These are phyloP conservation scores for Anarrhichthys ocellatus DNA, from an alignment of 2,113 vertebrate genomes.

Conservation along the genomic window DNA sequence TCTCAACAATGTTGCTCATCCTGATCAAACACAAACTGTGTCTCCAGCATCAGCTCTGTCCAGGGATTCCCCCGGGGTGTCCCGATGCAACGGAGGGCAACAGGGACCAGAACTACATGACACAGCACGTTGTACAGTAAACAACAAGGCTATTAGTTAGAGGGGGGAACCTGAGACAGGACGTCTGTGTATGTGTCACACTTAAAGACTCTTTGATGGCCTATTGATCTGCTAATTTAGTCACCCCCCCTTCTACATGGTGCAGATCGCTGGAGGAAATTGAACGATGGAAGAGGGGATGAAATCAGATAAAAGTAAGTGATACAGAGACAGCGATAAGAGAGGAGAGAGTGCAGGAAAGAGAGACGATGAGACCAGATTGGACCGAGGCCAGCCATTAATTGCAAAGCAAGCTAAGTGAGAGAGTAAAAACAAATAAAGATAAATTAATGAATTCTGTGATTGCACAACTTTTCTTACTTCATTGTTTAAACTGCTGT, in stretches of 20 bases:
- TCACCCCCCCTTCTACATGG: constrained; percentile 67
- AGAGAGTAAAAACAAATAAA: constrained; percentile 19
- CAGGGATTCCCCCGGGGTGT: constrained; percentile 77
- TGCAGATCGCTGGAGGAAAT: constrained; percentile 84
- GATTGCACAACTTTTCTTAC: not conserved
- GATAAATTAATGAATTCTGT: not conserved
- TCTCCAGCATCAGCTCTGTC: not conserved
- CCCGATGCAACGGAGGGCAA: constrained; percentile 77
- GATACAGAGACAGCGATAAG: constrained; percentile 52
- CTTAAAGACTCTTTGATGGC: constrained; percentile 84
- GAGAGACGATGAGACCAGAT: constrained; percentile 11
- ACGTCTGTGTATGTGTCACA: constrained; percentile 76
- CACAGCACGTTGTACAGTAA: constrained; percentile 87
- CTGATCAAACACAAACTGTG: constrained; percentile 17
- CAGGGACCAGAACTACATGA: constrained; percentile 83
- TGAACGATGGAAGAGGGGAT: constrained; percentile 78
- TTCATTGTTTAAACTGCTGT: not conserved
- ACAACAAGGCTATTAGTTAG: constrained; percentile 90
- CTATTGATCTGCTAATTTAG: constrained; percentile 89
- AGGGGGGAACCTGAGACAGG: constrained; percentile 84
- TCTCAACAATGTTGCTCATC: not conserved
- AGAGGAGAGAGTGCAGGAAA: constrained; percentile 30
- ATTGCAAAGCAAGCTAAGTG: constrained; percentile 27
- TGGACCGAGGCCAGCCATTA: constrained; percentile 41
- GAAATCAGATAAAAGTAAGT: constrained; percentile 63